Percentiles rank a stretch among this genome's conserved stretches.
phyloP scores from a whole-genome alignment of 2,888 invertebrate genomes.

The Dyspetes luteomarginatus region DNA sequence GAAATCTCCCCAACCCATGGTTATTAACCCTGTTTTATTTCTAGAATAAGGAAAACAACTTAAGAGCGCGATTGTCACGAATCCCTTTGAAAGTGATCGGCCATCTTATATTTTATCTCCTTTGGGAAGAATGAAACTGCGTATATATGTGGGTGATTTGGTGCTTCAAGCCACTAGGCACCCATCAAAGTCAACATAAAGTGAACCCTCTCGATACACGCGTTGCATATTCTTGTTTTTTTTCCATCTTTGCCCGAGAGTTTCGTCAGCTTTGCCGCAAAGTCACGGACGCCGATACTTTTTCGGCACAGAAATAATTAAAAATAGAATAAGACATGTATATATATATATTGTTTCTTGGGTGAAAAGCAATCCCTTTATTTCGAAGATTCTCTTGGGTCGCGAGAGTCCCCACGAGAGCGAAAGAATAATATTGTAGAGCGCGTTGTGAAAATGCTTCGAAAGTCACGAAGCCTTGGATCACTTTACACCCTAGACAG shows the following conservation, averaged over 20 bases:
- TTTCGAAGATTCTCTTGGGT: neutral
- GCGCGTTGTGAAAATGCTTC: slow-evolving; percentile 18
- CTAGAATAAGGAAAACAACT: neutral
- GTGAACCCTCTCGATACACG: slow-evolving; percentile 4
- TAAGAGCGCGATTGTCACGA: neutral
- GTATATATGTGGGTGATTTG: slow-evolving; percentile 27
- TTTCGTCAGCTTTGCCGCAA: slow-evolving; percentile 36
- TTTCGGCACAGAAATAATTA: slow-evolving; percentile 25
- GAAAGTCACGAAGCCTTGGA: slow-evolving; percentile 42
- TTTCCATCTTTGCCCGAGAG: slow-evolving; percentile 4
- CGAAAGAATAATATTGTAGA: slow-evolving; percentile 56
- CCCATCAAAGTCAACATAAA: slow-evolving; percentile 38
- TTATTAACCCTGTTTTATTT: slow-evolving; percentile 64
- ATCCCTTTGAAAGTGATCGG: neutral
- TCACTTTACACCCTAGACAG: slow-evolving; percentile 23
- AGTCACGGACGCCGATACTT: slow-evolving; percentile 39
- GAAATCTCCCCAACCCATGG: slow-evolving; percentile 63
- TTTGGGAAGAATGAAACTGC: neutral
- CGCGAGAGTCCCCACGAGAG: slow-evolving; percentile 12
- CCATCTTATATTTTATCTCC: neutral
- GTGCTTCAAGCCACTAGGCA: neutral
- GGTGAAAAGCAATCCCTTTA: slow-evolving; percentile 28
- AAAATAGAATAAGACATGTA: slow-evolving; percentile 50
- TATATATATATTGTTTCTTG: slow-evolving; percentile 13
- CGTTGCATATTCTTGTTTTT: slow-evolving; percentile 27